These are phyloP conservation scores for Petrocephalus zakoni DNA, from an alignment of 2,113 vertebrate species.

Conservation along the genomic window DNA sequence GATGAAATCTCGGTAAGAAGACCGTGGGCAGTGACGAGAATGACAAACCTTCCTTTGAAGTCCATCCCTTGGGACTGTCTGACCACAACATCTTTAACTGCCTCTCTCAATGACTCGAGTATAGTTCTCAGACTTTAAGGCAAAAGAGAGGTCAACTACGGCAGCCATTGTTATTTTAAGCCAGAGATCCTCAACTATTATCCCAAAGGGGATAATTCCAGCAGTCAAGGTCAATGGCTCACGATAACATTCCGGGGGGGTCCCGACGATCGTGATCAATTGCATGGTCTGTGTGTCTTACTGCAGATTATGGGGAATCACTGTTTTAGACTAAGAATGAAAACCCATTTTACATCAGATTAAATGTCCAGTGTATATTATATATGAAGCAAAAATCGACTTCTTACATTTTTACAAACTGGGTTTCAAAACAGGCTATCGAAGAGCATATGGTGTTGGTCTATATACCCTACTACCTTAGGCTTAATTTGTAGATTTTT, in stretches of 20 bases:
- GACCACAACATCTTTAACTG: neutral
- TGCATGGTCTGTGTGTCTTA: neutral
- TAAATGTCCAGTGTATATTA: neutral
- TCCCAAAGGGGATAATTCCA: neutral
- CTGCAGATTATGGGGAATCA: neutral
- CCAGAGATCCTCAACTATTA: neutral
- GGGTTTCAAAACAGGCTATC: neutral
- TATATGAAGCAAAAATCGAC: neutral
- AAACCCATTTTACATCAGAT: neutral
- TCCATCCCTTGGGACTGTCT: neutral
- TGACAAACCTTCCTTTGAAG: constrained; percentile 1
- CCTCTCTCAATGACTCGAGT: neutral
- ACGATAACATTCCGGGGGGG: neutral
- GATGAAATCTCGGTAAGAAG: neutral
- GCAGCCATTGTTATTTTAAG: neutral
- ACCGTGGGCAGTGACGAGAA: neutral
- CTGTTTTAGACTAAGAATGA: no score
- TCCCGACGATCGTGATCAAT: neutral
- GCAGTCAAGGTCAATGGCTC: neutral
- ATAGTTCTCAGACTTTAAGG: neutral
- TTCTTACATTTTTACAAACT: neutral
- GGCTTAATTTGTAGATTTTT: neutral
- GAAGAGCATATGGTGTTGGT: neutral
- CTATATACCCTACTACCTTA: neutral
- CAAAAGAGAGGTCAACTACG: neutral